These are phyloP conservation scores for Alloplasta piceator DNA, from an alignment of 2,888 invertebrate genomes.

Conservation along the genomic window DNA sequence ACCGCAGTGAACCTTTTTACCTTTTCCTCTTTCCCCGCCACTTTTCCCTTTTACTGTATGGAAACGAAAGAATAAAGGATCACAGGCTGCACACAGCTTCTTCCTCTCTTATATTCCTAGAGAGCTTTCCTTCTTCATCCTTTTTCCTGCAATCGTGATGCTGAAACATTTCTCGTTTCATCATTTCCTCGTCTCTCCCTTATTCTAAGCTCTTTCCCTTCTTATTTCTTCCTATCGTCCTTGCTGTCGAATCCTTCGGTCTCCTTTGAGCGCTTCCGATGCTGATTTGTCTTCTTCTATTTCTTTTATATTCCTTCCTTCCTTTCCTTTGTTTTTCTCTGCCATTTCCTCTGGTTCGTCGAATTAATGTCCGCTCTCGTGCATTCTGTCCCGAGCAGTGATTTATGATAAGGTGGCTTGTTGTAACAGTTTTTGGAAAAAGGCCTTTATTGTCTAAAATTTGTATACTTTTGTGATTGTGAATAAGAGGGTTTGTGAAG, in stretches of 20 bases:
- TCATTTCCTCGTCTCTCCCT: constrained; percentile 31
- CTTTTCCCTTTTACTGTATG: constrained; percentile 31
- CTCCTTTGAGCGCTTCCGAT: constrained; percentile 45
- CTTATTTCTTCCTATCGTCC: constrained; percentile 17
- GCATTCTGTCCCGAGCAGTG: constrained; percentile 14
- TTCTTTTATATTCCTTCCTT: constrained; percentile 8
- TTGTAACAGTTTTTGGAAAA: background rate
- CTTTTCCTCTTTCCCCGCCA: constrained; percentile 23
- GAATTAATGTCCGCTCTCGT: constrained; percentile 21
- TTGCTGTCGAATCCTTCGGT: constrained; percentile 10
- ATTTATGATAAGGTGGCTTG: constrained; percentile 15
- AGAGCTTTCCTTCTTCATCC: constrained; percentile 43
- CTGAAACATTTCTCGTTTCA: constrained; percentile 37
- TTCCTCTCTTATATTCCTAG: constrained; percentile 42
- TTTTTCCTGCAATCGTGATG: constrained; percentile 11
- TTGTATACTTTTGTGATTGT: too few relatives aligned
- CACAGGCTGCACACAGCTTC: constrained; percentile 19
- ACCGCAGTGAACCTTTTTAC: constrained; percentile 50
- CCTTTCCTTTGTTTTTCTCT: background rate
- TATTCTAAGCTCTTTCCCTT: constrained; percentile 4
- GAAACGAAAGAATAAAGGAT: constrained; percentile 43
- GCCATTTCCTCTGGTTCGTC: constrained; percentile 16
- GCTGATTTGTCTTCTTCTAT: constrained; percentile 33
- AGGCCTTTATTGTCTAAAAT: too few relatives aligned
- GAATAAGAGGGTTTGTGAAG: background rate